A percentile compares a stretch with the other conserved stretches of the same genome.
Evolutionary conservation across 2,888 invertebrate species (phyloP).

Genomic region (Leptothorax acervorum): DNA sequence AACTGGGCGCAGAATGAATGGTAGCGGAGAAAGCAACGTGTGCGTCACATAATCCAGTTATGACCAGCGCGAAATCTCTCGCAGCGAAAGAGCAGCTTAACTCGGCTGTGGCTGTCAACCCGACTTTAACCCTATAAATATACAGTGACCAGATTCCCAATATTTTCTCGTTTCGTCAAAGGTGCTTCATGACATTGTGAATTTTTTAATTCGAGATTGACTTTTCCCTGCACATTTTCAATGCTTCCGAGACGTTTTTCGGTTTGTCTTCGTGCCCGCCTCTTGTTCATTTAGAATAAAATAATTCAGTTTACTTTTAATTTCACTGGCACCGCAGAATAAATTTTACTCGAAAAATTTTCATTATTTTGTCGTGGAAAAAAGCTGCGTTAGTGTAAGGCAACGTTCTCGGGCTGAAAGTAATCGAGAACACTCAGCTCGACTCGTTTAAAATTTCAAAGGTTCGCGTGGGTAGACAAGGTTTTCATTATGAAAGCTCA

Average conservation of each 20-base stretch:
- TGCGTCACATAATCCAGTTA: conserved; percentile 63
- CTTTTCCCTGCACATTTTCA: background rate
- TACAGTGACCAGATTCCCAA: background rate
- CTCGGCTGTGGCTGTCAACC: conserved; percentile 52
- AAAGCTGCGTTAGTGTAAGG: background rate
- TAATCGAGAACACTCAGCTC: conserved; percentile 36
- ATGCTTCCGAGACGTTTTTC: background rate
- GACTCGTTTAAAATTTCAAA: conserved; percentile 48
- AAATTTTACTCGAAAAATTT: conserved; percentile 26
- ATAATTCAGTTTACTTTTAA: conserved; percentile 24
- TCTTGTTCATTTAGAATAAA: background rate
- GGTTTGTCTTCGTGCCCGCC: background rate
- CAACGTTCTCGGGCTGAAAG: conserved; percentile 15
- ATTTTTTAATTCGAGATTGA: background rate
- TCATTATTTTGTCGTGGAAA: conserved; percentile 12
- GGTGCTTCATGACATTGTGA: background rate
- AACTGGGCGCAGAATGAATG: conserved; percentile 32
- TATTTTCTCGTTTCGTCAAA: conserved; percentile 11
- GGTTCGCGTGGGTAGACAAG: conserved; percentile 34
- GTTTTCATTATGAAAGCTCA: conserved; percentile 50
- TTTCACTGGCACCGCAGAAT: background rate
- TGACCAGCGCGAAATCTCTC: conserved; percentile 58
- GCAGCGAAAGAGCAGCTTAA: conserved; percentile 60
- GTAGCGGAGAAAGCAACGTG: conserved; percentile 53
- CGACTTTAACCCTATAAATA: conserved; percentile 35